Evolutionary conservation across 2,113 vertebrate species (phyloP).

Genomic region (Gila orcuttii): DNA sequence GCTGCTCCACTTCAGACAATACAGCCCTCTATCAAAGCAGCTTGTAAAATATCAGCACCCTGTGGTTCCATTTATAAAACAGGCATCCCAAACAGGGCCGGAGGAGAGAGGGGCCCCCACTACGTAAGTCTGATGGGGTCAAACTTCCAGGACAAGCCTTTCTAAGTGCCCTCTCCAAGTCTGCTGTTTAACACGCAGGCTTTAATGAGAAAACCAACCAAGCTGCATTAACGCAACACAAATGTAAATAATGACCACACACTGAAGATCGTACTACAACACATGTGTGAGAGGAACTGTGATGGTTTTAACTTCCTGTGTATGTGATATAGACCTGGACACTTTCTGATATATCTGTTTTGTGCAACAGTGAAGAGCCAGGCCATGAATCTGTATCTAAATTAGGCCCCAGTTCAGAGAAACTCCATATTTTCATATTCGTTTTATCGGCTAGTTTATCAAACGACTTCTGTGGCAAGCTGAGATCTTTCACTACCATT

Average conservation of each 20-base stretch:
- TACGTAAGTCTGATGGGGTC: slow-evolving; percentile 2
- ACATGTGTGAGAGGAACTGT: background rate
- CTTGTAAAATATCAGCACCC: slow-evolving; percentile 74
- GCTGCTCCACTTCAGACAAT: slow-evolving; percentile 65
- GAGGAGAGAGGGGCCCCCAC: slow-evolving; percentile 20
- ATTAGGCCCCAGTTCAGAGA: background rate
- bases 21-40: slow-evolving; percentile 68
- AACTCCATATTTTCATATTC: background rate
- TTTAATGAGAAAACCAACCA: slow-evolving; percentile 45
- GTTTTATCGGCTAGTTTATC: background rate
- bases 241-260: slow-evolving; percentile 31
- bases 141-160: slow-evolving; percentile 17
- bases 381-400: background rate
- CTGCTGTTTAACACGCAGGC: slow-evolving; percentile 29
- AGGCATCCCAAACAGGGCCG: slow-evolving; percentile 37
- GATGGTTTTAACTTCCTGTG: background rate
- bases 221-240: slow-evolving; percentile 15
- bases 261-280: background rate
- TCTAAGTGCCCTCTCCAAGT: background rate
- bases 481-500: background rate
- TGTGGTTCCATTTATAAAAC: slow-evolving; percentile 71
- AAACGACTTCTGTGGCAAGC: background rate
- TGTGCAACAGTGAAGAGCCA: background rate
- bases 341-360: slow-evolving; percentile 27
- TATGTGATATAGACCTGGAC: background rate